Conservation (phyloP, 2,113 vertebrate species). For the Callionymus lyra region DNA sequence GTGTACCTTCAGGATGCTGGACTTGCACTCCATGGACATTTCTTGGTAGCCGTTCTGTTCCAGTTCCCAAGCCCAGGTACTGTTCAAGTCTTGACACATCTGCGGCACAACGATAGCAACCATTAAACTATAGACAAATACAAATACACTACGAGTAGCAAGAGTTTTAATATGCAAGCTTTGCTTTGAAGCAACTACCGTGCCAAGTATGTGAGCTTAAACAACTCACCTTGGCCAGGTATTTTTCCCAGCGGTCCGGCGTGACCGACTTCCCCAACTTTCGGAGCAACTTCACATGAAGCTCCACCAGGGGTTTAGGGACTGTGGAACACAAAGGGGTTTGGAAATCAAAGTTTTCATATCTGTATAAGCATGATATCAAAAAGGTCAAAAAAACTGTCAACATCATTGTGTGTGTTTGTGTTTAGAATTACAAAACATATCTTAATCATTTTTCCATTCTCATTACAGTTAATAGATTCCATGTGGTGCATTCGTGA, state of each 20-base stretch:
- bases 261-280: constrained; percentile 94
- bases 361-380: neutral
- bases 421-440: no score
- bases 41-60: constrained; percentile 94
- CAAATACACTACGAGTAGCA: no score
- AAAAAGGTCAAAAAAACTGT: no score
- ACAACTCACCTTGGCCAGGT: constrained; percentile 84
- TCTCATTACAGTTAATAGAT: no score
- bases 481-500: no score
- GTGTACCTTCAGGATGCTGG: constrained; percentile 88
- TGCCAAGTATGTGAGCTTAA: neutral
- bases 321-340: constrained; percentile 64
- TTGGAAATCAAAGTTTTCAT: neutral
- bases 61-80: constrained; percentile 96
- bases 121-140: neutral
- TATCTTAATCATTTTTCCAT: no score
- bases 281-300: constrained; percentile 94
- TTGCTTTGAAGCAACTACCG: neutral
- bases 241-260: constrained; percentile 95
- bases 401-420: no score
- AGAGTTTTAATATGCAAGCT: no score
- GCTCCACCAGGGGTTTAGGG: constrained; percentile 90
- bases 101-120: constrained; percentile 33
- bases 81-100: constrained; percentile 96
- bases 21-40: constrained; percentile 91